Base-by-base conservation (phyloP, 2,888 invertebrate species). In the Tachina grossa region DNA sequence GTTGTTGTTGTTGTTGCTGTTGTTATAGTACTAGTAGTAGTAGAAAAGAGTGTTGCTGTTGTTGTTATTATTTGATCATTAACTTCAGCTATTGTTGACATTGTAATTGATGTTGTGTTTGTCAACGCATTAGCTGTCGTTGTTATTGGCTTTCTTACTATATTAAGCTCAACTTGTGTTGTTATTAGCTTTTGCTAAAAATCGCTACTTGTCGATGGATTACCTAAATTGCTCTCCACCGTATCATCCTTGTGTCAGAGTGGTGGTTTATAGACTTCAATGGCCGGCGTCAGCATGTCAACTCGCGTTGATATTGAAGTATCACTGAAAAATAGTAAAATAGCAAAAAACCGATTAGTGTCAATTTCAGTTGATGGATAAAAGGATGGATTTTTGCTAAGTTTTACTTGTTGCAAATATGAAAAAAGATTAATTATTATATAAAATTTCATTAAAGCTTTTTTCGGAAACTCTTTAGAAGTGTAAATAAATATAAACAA, bases 271-370 rank as follows among this genome's bases (percentile, higher is more conserved):
- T 93, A 93, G n/a, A 93, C 93, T 92, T 93, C 93, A 89, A 93
- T 92, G 87, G 93, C 93, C 89, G 94, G 94, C 90, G 94, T 94
- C 91, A 94, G 93, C 91, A 94, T 93, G 90, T 95, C 95, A 89
- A 95, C 95, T 87, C 95, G 94, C 89, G 95, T 95, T 92, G 95
- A 95, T 93, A 95, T 95, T 89, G 95, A 95, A 89, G 95, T 95
- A 92, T 95, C 95, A 92, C 95, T 95, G 93, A 76, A 80, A 87
- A 11, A 86, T 43, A 72, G 47, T 53, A 49, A 81, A 14, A 78
- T 39, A 22, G 13, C 9, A 63, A 19, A n/a, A 57, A 22, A 1
- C 0, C 0, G 43, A 66, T 68, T 61, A 59, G 13, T 13, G 10
- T 57, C 57, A n/a, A 2, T 19, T 41, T 53, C 53, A 16, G 5